A percentile compares a stretch with the other conserved stretches of the same genome.
Conservation (phyloP, 92 coral and sea anemone genomes). For the Muricea muricata region DNA sequence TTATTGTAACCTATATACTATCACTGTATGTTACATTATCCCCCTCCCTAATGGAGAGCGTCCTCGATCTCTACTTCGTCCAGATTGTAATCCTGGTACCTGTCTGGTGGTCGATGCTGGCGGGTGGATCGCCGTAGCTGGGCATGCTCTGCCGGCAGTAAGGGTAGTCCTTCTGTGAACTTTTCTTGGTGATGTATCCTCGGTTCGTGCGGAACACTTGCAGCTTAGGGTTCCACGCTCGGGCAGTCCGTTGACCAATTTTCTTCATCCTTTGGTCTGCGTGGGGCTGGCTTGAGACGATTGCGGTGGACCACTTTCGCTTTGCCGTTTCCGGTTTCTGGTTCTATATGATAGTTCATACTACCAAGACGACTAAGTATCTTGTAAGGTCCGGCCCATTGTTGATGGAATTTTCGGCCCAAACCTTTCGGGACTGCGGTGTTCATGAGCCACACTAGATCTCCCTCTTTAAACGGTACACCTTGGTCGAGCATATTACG, state of each 20-base stretch:
- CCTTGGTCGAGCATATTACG: not conserved
- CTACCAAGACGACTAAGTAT: not conserved
- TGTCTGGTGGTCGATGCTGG: conserved; percentile 2
- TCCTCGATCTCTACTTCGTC: conserved; percentile 1
- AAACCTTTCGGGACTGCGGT: not conserved
- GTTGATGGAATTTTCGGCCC: conserved; percentile 14
- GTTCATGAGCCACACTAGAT: not conserved
- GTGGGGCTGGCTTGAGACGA: not conserved
- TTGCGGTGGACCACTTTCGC: conserved; percentile 9
- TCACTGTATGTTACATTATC: too few species aligned
- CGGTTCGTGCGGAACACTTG: not conserved
- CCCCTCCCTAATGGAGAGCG: not conserved
- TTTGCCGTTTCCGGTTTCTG: not conserved
- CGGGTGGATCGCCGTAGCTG: not conserved
- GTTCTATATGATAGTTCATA: not conserved
- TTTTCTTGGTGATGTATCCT: not conserved
- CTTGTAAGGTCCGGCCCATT: not conserved
- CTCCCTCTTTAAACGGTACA: not conserved
- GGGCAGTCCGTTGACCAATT: not conserved
- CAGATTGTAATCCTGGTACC: not conserved
- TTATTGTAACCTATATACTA: too few species aligned
- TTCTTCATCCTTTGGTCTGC: not conserved
- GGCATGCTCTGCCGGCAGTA: not conserved
- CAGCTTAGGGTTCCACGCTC: not conserved
- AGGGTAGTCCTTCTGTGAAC: not conserved